Conservation (phyloP, 2,113 vertebrate genomes). For the Bubo blakistoni region DNA sequence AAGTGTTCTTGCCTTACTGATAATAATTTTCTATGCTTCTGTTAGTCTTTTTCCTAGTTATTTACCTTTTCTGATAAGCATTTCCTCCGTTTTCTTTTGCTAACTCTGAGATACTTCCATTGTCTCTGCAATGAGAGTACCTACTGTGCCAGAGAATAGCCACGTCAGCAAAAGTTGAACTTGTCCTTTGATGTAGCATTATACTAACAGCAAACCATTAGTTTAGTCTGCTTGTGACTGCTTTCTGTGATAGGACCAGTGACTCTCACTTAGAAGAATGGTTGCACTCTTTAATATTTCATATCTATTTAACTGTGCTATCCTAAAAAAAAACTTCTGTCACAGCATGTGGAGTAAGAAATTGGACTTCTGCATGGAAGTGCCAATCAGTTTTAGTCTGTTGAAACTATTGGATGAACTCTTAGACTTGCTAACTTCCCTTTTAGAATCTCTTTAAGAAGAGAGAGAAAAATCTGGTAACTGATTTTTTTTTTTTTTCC, state of each 20-base stretch:
- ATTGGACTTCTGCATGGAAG: background rate
- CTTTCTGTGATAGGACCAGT: background rate
- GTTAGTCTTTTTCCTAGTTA: background rate
- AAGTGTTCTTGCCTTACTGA: background rate
- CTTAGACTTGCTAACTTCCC: background rate
- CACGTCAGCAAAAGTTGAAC: background rate
- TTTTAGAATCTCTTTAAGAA: background rate
- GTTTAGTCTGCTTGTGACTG: background rate
- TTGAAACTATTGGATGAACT: background rate
- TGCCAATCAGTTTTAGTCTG: background rate
- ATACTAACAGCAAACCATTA: background rate
- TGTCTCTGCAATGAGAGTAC: background rate
- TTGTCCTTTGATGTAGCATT: background rate
- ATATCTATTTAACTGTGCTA: background rate
- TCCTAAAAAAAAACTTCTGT: background rate
- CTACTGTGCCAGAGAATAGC: background rate
- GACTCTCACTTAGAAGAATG: background rate
- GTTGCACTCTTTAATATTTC: background rate
- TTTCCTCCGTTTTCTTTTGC: background rate
- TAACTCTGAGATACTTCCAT: background rate
- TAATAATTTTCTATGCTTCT: background rate
- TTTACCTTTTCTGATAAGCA: background rate
- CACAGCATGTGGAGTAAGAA: background rate
- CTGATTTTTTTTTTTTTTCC: background rate
- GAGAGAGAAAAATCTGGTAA: background rate